phyloP scores from a whole-genome alignment of 2,797 vertebrate species.

The Fringilla coelebs region DNA sequence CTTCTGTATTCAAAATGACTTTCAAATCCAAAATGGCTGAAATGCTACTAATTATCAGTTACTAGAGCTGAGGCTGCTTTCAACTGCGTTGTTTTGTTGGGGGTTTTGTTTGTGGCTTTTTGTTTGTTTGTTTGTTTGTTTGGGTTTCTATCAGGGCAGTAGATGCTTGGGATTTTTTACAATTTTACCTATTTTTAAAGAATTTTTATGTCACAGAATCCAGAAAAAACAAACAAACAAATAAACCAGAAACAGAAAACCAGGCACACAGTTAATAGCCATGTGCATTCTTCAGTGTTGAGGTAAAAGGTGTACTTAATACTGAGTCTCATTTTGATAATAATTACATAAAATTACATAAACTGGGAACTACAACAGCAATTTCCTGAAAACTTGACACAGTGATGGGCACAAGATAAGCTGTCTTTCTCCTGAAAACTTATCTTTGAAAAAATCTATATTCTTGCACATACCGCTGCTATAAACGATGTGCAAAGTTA shows the following conservation, averaged over 20 bases:
- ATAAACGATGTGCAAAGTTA: accelerated
- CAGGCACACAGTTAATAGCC: not conserved
- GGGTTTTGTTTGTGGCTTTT: not conserved
- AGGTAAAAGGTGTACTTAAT: not conserved
- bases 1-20: not conserved
- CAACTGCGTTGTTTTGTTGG: not conserved
- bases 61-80: not conserved
- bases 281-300: not conserved
- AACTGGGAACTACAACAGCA: not conserved
- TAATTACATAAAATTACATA: not conserved
- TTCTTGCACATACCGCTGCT: not conserved
- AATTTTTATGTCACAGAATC: not conserved
- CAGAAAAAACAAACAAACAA: not conserved
- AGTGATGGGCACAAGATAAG: not conserved
- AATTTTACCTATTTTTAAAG: not conserved
- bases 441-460: not conserved
- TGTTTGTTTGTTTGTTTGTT: not conserved
- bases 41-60: not conserved
- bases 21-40: not conserved
- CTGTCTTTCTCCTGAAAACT: not conserved
- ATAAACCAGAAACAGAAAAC: not conserved
- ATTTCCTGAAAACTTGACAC: not conserved
- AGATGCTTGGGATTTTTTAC: not conserved
- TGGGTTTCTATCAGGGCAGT: not conserved
- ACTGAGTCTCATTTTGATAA: not conserved